These are phyloP conservation scores for Stratiomys singularior DNA, from an alignment of 2,888 invertebrate species.

Conservation along the genomic window DNA sequence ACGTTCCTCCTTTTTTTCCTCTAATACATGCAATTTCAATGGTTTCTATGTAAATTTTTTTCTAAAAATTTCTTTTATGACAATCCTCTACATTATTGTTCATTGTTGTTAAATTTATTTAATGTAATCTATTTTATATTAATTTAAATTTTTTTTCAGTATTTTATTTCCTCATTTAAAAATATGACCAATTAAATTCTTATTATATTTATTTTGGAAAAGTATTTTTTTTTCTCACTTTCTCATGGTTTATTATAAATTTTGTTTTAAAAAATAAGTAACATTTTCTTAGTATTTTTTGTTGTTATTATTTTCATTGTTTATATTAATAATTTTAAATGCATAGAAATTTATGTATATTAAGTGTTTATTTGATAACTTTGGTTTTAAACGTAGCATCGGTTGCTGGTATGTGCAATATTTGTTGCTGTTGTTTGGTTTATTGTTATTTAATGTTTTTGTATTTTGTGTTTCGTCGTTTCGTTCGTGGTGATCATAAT, in stretches of 20 bases:
- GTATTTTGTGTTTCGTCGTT: slow-evolving; percentile 40
- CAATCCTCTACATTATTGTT: slow-evolving; percentile 35
- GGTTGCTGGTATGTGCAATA: slow-evolving; percentile 14
- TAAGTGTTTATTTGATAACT: slow-evolving; percentile 24
- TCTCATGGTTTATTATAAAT: slow-evolving; percentile 26
- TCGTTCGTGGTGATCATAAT: slow-evolving; percentile 11
- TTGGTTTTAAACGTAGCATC: slow-evolving; percentile 5
- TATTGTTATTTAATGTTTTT: slow-evolving; percentile 18
- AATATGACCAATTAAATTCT: slow-evolving; percentile 39
- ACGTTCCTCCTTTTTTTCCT: not conserved
- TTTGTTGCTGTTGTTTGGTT: not conserved
- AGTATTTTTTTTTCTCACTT: not conserved
- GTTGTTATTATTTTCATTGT: slow-evolving; percentile 15
- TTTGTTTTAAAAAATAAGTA: slow-evolving; percentile 44
- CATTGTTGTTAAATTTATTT: slow-evolving; percentile 32
- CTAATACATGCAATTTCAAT: slow-evolving; percentile 18
- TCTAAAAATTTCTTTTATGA: slow-evolving; percentile 38
- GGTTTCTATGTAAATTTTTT: slow-evolving; percentile 31
- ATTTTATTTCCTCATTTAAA: slow-evolving; percentile 16
- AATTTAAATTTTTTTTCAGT: not conserved
- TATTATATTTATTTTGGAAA: slow-evolving; percentile 35
- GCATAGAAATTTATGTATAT: slow-evolving; percentile 30
- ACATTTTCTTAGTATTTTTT: slow-evolving; percentile 34
- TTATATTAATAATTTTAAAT: slow-evolving; percentile 14
- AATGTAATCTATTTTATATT: slow-evolving; percentile 12